Percentiles rank a stretch among this genome's conserved stretches.
phyloP scores from a whole-genome alignment of 1,140 invertebrate species.

The Drosophila tani region DNA sequence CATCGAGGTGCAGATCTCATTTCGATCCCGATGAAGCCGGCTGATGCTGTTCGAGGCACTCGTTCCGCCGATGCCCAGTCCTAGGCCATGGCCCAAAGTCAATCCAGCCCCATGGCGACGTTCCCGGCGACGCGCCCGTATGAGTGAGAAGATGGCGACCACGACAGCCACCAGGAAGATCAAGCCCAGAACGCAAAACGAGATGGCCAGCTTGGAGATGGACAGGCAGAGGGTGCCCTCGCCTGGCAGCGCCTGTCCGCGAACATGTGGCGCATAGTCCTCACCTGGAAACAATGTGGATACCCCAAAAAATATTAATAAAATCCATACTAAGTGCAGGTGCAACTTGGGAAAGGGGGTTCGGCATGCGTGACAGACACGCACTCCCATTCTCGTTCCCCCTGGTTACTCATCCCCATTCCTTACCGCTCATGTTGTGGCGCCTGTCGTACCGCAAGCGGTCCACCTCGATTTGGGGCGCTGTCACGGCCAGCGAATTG shows the following conservation, averaged over 20 bases:
- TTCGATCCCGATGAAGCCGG: slow-evolving; percentile 57
- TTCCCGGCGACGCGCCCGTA: slow-evolving; percentile 86
- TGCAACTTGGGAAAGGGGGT: neutral
- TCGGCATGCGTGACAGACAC: slow-evolving; percentile 21
- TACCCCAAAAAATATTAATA: no score
- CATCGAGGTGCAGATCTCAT: slow-evolving; percentile 82
- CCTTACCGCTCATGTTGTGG: slow-evolving; percentile 81
- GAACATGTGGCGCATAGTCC: slow-evolving; percentile 73
- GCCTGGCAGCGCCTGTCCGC: slow-evolving; percentile 41
- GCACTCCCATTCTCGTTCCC: neutral
- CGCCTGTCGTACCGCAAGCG: slow-evolving; percentile 79
- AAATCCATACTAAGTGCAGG: no score
- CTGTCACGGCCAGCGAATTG: slow-evolving; percentile 91
- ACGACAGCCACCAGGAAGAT: slow-evolving; percentile 89
- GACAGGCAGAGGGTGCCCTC: slow-evolving; percentile 88
- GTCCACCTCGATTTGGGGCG: slow-evolving; percentile 90
- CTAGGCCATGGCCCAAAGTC: slow-evolving; percentile 37
- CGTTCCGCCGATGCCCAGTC: slow-evolving; percentile 36
- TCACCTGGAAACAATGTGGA: slow-evolving; percentile 53
- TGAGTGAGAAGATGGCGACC: slow-evolving; percentile 88
- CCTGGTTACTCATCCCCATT: neutral
- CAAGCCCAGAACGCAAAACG: slow-evolving; percentile 89
- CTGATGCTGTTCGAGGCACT: slow-evolving; percentile 74
- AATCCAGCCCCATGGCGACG: slow-evolving; percentile 38
- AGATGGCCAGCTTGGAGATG: slow-evolving; percentile 89